Conservation (phyloP, 2,797 vertebrate species). For the Myiotriccus ornatus region DNA sequence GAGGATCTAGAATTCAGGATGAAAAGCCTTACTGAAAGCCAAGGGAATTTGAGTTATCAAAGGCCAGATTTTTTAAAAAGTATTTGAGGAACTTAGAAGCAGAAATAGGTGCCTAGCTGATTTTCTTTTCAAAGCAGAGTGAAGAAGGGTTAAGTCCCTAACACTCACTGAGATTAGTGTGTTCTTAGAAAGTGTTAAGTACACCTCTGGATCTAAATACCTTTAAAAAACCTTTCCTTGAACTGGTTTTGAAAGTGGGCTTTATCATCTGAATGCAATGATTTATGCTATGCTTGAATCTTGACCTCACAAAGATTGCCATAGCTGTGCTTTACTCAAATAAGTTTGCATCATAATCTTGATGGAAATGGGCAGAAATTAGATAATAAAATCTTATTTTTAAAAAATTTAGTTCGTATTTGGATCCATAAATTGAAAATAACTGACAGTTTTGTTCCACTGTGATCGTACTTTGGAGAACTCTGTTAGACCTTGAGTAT, state of each 20-base stretch:
- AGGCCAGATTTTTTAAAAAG: background rate
- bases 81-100: conserved; percentile 1
- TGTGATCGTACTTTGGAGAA: background rate
- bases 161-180: conserved; percentile 25
- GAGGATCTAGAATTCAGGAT: conserved; percentile 34
- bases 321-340: background rate
- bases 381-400: background rate
- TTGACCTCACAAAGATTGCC: background rate
- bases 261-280: conserved; percentile 6
- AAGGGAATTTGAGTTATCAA: conserved; percentile 49
- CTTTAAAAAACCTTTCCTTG: background rate
- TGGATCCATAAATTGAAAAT: background rate
- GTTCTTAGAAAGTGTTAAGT: conserved; percentile 25
- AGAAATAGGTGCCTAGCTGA: background rate
- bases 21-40: conserved; percentile 14
- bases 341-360: background rate
- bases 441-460: background rate
- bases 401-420: background rate
- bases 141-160: conserved; percentile 40
- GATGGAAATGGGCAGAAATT: background rate
- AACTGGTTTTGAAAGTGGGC: background rate
- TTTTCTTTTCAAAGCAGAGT: conserved; percentile 14
- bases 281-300: background rate
- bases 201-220: conserved; percentile 20
- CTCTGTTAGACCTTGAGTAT: background rate